A percentile compares a stretch with the other conserved stretches of the same genome.
Conservation (phyloP, 2,888 invertebrate genomes). For the Nudaria mundana region DNA sequence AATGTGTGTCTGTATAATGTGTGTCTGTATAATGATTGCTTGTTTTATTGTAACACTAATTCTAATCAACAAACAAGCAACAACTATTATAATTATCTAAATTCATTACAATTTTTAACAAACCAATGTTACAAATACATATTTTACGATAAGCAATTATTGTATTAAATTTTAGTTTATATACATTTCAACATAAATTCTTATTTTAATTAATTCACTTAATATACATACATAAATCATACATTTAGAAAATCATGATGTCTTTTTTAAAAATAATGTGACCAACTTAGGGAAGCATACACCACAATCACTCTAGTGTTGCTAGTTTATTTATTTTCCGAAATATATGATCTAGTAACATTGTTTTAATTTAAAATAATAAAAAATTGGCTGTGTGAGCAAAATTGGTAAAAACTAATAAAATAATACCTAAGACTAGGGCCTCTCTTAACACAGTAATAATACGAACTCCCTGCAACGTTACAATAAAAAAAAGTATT, state of each 20-base stretch:
- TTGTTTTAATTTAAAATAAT: constrained; percentile 22
- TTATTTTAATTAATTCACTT: constrained; percentile 30
- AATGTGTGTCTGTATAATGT: too few species aligned
- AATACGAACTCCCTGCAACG: constrained; percentile 43
- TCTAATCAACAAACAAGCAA: constrained; percentile 19
- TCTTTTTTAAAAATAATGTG: constrained; percentile 29
- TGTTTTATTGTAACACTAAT: constrained; percentile 28
- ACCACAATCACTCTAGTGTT: constrained; percentile 30
- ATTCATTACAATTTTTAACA: constrained; percentile 13
- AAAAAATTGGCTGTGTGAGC: constrained; percentile 58
- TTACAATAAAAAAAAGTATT: too few species aligned
- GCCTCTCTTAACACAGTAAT: constrained; percentile 60
- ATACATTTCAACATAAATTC: constrained; percentile 38
- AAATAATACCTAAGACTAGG: constrained; percentile 73
- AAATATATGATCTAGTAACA: constrained; percentile 22
- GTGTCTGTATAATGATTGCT: too few species aligned
- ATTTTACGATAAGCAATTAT: constrained; percentile 18
- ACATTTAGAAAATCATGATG: constrained; percentile 28
- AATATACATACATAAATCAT: constrained; percentile 39
- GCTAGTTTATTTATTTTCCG: constrained; percentile 22
- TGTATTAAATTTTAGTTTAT: constrained; percentile 28
- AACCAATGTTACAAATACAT: constrained; percentile 19
- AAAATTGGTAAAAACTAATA: constrained; percentile 56
- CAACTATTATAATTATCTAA: constrained; percentile 11
- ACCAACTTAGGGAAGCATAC: constrained; percentile 45